phyloP scores from a whole-genome alignment of 2,113 vertebrate species.

The Gobius niger region DNA sequence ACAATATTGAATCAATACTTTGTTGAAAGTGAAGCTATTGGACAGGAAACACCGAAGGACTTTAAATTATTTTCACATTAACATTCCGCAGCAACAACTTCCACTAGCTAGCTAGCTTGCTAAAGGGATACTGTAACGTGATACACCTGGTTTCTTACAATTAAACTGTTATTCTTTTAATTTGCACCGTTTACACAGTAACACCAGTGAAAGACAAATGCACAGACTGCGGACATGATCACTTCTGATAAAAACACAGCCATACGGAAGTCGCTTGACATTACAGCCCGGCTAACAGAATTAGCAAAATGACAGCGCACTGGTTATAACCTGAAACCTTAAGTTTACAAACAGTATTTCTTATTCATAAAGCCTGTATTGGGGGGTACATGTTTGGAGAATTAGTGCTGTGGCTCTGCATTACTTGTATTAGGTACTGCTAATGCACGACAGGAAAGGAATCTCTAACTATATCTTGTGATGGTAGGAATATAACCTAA shows the following conservation, averaged over 20 bases:
- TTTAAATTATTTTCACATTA: not conserved
- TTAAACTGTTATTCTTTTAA: too few relatives aligned
- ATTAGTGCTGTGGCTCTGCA: not conserved
- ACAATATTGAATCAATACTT: not conserved
- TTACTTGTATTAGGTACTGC: not conserved
- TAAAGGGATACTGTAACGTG: constrained; percentile 24
- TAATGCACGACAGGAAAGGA: too few relatives aligned
- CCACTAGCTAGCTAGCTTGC: constrained; percentile 16
- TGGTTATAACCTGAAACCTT: constrained; percentile 55
- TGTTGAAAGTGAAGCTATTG: not conserved
- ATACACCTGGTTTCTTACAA: not conserved
- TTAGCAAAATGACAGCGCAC: constrained; percentile 38
- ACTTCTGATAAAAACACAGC: not conserved
- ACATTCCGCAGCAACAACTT: not conserved
- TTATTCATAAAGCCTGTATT: not conserved
- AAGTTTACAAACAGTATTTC: constrained; percentile 38
- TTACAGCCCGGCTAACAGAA: constrained; percentile 30
- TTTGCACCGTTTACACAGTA: not conserved
- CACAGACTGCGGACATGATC: not conserved
- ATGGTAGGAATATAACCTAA: not conserved
- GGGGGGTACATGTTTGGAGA: rapidly evolving
- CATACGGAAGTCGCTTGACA: constrained; percentile 55
- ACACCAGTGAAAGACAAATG: not conserved
- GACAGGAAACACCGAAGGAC: not conserved
- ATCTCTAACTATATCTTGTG: not conserved